Percentiles rank a stretch among this genome's conserved stretches.
phyloP scores from a whole-genome alignment of 2,888 invertebrate genomes.

The Philaethria dido region DNA sequence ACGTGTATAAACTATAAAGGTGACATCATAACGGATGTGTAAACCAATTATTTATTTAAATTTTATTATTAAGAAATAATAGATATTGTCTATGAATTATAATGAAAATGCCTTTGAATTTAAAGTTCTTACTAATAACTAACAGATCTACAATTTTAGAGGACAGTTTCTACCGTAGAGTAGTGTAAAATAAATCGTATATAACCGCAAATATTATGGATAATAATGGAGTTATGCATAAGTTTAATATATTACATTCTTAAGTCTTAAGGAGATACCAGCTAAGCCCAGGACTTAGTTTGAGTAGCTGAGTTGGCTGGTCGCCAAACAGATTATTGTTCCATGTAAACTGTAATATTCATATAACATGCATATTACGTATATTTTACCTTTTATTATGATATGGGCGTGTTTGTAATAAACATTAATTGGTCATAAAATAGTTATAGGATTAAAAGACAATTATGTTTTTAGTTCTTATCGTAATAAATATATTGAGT shows the following conservation, averaged over 20 bases:
- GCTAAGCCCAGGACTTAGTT: slow-evolving; percentile 37
- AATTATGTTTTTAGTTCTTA: background rate
- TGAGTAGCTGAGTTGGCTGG: slow-evolving; percentile 37
- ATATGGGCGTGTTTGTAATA: background rate
- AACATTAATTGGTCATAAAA: background rate
- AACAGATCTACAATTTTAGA: background rate
- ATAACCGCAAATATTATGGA: background rate
- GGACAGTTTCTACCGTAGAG: background rate
- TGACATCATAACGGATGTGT: too few relatives aligned
- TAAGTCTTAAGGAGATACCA: slow-evolving; percentile 36
- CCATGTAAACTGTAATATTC: slow-evolving; percentile 43
- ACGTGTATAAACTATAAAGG: too few relatives aligned
- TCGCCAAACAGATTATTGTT: slow-evolving; percentile 44
- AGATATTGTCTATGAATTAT: too few relatives aligned
- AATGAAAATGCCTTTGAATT: too few relatives aligned
- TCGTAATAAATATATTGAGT: background rate
- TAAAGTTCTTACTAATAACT: background rate
- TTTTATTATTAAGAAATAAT: too few relatives aligned
- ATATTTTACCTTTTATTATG: slow-evolving; percentile 32
- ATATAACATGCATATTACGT: slow-evolving; percentile 39
- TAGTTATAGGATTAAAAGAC: background rate
- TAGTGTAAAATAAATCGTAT: background rate
- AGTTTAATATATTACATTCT: slow-evolving; percentile 30
- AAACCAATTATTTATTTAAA: too few relatives aligned
- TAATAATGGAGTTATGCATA: slow-evolving; percentile 24